Conservation (phyloP, 2,113 vertebrate species). For the Melanostigma gelatinosum region DNA sequence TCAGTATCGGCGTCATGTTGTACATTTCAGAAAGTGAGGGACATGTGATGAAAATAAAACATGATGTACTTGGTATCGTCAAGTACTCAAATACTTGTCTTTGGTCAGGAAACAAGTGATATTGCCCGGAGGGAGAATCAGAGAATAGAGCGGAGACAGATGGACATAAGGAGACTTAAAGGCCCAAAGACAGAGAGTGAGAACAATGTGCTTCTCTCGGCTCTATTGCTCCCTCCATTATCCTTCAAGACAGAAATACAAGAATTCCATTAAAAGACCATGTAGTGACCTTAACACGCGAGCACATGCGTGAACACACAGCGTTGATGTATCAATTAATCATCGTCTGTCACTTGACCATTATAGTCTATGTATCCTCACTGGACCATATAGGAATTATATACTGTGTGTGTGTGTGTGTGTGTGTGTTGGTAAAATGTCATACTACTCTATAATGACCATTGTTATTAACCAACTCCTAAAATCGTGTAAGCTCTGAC, state of each 20-base stretch:
- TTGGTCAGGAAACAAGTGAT: background rate
- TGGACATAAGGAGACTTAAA: conserved; percentile 46
- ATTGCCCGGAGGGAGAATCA: background rate
- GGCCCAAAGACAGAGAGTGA: conserved; percentile 28
- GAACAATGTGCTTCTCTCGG: conserved; percentile 69
- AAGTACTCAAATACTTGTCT: background rate
- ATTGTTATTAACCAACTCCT: conserved; percentile 38
- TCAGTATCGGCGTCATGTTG: too few relatives aligned
- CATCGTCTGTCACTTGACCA: conserved; percentile 73
- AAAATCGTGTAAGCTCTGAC: conserved; percentile 21
- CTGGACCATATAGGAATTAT: conserved; percentile 47
- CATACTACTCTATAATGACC: conserved; percentile 47
- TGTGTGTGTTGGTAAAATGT: conserved; percentile 31
- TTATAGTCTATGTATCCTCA: conserved; percentile 60
- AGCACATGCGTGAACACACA: conserved; percentile 50
- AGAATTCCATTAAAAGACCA: conserved; percentile 80
- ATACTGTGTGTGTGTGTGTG: background rate
- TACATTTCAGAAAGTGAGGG: too few relatives aligned
- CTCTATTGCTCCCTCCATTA: conserved; percentile 72
- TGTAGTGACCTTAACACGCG: conserved; percentile 79
- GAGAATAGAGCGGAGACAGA: conserved; percentile 33
- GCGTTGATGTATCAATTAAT: conserved; percentile 76
- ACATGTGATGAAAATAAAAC: too few relatives aligned
- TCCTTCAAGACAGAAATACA: conserved; percentile 73
- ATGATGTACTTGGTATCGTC: too few relatives aligned